Evolutionary conservation across 2,113 vertebrate genomes (phyloP).

Genomic region (Notothenia rossii): DNA sequence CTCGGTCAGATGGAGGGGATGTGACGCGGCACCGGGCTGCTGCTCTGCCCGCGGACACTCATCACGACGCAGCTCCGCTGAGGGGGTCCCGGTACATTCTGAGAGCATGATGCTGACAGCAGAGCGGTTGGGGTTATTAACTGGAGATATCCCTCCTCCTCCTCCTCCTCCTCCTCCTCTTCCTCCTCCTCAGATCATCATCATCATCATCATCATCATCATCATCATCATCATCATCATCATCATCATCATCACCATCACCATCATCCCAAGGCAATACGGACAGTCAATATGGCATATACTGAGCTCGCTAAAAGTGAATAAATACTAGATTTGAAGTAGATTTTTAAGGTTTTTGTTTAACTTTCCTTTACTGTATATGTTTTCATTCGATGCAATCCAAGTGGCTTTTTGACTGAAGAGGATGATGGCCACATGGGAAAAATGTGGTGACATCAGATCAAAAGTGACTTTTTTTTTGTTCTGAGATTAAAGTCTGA

Average conservation of each 20-base stretch:
- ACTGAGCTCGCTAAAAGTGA: slow-evolving; percentile 6
- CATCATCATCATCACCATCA: background rate
- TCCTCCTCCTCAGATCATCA: background rate
- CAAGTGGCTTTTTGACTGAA: background rate
- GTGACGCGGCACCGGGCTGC: slow-evolving; percentile 42
- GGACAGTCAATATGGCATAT: slow-evolving; percentile 12
- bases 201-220: slow-evolving; percentile 7
- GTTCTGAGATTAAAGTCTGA: too few species aligned
- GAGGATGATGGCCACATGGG: too few species aligned
- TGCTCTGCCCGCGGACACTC: slow-evolving; percentile 44
- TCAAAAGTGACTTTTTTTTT: too few species aligned
- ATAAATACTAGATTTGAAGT: background rate
- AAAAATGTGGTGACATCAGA: too few species aligned
- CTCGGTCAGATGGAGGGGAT: slow-evolving; percentile 11
- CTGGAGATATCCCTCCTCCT: slow-evolving; percentile 46
- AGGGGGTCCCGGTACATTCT: slow-evolving; percentile 35
- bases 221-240: slow-evolving; percentile 20
- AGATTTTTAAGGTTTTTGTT: background rate
- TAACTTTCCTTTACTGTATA: background rate
- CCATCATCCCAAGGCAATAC: background rate
- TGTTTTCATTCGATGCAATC: background rate
- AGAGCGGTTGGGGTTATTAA: slow-evolving; percentile 62
- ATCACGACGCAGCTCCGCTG: slow-evolving; percentile 35
- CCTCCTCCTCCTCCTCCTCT: background rate
- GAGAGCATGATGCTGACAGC: slow-evolving; percentile 49